phyloP scores from a whole-genome alignment of 37 sponge, comb jelly and placozoan genomes.

The Diacarnus erythraeanus region DNA sequence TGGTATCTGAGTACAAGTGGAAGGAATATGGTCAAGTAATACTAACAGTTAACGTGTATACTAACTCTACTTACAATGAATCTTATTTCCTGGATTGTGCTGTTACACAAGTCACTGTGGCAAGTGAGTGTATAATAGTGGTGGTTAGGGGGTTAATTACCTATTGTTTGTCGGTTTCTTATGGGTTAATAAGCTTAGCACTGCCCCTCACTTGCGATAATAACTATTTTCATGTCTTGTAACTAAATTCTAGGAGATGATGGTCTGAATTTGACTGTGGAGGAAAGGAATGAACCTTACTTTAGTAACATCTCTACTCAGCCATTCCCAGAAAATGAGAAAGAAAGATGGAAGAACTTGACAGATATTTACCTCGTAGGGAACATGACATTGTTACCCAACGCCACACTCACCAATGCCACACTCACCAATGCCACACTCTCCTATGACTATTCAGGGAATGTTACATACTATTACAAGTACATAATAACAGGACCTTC shows the following conservation, averaged over 20 bases:
- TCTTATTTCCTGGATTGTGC: conserved; percentile 6
- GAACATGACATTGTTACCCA: conserved; percentile 4
- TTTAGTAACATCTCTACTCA: not conserved
- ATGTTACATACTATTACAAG: not conserved
- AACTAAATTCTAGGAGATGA: conserved; percentile 4
- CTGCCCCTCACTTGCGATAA: not conserved
- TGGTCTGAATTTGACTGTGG: conserved; percentile 20
- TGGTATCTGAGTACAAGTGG: conserved; percentile 5
- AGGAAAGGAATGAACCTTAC: not conserved
- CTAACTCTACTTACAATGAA: conserved; percentile 7
- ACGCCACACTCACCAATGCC: too few species aligned
- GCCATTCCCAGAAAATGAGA: not conserved
- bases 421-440: not conserved
- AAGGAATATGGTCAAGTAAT: not conserved
- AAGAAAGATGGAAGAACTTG: not conserved
- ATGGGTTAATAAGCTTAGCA: too few species aligned
- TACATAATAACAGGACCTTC: conserved; percentile 9
- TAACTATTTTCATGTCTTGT: not conserved
- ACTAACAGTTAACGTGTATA: conserved; percentile 17
- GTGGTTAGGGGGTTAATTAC: not conserved
- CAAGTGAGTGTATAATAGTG: conserved; percentile 22
- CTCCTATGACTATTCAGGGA: not conserved
- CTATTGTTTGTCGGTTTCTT: too few species aligned
- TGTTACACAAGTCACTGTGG: not conserved
- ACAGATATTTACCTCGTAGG: conserved; percentile 1